Percentiles rank a stretch among this genome's conserved stretches.
These are phyloP conservation scores for Stichodactyla mertensii DNA, from an alignment of 64 coral and sea anemone genomes.

Conservation along the genomic window DNA sequence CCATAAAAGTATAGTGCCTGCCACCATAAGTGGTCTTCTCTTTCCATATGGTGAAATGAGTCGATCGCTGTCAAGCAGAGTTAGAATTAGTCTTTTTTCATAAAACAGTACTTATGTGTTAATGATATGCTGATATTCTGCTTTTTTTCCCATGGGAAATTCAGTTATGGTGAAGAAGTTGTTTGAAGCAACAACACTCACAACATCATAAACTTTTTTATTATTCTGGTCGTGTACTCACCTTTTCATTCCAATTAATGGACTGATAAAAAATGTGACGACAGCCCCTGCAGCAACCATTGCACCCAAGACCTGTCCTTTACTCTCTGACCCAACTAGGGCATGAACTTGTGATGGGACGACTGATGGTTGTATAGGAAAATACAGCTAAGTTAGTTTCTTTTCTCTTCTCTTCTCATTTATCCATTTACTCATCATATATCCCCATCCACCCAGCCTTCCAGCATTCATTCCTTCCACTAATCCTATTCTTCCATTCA, in stretches of 20 bases:
- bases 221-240: neutral
- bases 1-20: constrained; percentile 82
- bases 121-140: too few relatives aligned
- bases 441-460: too few relatives aligned
- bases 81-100: neutral
- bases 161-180: too few relatives aligned
- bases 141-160: too few relatives aligned
- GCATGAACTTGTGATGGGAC: constrained; percentile 94
- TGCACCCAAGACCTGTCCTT: constrained; percentile 79
- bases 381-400: neutral
- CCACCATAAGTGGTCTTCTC: constrained; percentile 88
- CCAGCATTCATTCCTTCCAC: neutral
- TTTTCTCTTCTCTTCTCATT: neutral
- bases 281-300: constrained; percentile 95
- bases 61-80: constrained; percentile 52
- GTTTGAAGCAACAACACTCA: neutral
- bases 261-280: constrained; percentile 93
- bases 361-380: constrained; percentile 18
- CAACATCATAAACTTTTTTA: neutral
- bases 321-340: constrained; percentile 88
- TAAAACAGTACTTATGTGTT: too few relatives aligned
- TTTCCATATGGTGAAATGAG: constrained; percentile 87
- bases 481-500: neutral
- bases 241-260: constrained; percentile 99
- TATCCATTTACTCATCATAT: too few relatives aligned